These are phyloP conservation scores for Cossypha heuglini DNA, from an alignment of 2,797 vertebrate species.

Conservation along the genomic window DNA sequence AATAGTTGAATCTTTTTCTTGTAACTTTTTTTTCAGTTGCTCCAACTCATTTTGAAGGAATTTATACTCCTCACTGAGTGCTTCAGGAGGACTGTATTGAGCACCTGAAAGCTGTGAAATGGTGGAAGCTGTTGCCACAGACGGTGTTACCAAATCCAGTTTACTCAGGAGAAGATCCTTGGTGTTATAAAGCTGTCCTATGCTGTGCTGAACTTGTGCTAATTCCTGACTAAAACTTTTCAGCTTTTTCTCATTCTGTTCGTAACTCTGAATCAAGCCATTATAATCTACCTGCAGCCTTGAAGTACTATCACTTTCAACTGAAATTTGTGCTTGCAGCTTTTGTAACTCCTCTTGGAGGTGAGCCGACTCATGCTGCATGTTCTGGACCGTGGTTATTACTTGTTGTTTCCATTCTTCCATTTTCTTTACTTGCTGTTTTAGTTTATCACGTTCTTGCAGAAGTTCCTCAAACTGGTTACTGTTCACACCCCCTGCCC, in stretches of 20 bases:
- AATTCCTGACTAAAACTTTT: slow-evolving; percentile 88
- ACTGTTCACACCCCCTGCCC: slow-evolving; percentile 85
- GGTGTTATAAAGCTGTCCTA: slow-evolving; percentile 89
- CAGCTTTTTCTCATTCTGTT: slow-evolving; percentile 90
- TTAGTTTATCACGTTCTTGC: slow-evolving; percentile 90
- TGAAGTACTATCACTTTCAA: slow-evolving; percentile 89
- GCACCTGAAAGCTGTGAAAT: not conserved
- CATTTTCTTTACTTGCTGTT: slow-evolving; percentile 98
- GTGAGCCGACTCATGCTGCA: slow-evolving; percentile 95
- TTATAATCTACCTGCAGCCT: slow-evolving; percentile 89
- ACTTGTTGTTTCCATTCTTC: slow-evolving; percentile 99
- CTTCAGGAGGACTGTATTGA: not conserved
- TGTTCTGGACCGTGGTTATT: slow-evolving; percentile 96
- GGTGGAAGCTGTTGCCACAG: not conserved
- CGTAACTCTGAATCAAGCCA: slow-evolving; percentile 91
- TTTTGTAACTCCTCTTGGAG: slow-evolving; percentile 92
- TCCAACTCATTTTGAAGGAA: slow-evolving; percentile 74
- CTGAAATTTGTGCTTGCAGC: slow-evolving; percentile 87
- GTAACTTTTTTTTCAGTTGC: slow-evolving; percentile 76
- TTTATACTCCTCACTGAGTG: slow-evolving; percentile 33
- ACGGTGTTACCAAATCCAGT: slow-evolving; percentile 81
- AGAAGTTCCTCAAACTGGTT: slow-evolving; percentile 97
- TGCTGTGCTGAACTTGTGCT: slow-evolving; percentile 90
- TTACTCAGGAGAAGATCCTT: slow-evolving; percentile 90
- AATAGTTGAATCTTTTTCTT: slow-evolving; percentile 85